Conservation (phyloP, 2,888 invertebrate genomes). For the Neuroscelio doddi region DNA sequence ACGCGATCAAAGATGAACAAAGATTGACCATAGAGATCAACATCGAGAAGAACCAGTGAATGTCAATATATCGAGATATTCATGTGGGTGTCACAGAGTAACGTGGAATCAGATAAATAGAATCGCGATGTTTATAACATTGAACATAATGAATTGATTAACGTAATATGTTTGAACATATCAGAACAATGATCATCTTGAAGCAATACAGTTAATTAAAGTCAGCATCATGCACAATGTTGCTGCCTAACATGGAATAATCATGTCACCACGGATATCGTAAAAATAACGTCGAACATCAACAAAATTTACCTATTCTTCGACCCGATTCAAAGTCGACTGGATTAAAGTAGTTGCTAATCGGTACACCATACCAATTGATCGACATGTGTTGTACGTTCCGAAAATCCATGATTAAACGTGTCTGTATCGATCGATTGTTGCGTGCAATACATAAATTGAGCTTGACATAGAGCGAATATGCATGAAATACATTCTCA, state of each 20-base stretch:
- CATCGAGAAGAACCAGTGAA: constrained; percentile 39
- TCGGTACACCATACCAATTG: constrained; percentile 21
- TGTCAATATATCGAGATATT: constrained; percentile 27
- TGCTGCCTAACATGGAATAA: constrained; percentile 29
- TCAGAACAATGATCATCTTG: constrained; percentile 40
- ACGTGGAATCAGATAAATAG: constrained; percentile 8
- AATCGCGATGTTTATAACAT: constrained; percentile 36
- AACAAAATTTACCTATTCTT: constrained; percentile 32
- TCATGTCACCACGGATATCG: constrained; percentile 22
- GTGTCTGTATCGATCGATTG: constrained; percentile 42
- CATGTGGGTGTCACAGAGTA: constrained; percentile 20
- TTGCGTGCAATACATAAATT: constrained; percentile 45
- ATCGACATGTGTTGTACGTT: constrained; percentile 31
- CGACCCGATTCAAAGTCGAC: constrained; percentile 16
- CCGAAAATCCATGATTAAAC: constrained; percentile 42
- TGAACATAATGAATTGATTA: constrained; percentile 35
- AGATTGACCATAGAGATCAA: constrained; percentile 38
- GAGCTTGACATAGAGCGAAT: constrained; percentile 43
- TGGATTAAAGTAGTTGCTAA: constrained; percentile 29
- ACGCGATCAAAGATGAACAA: constrained; percentile 26
- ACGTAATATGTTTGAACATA: constrained; percentile 30
- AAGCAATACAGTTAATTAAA: constrained; percentile 44
- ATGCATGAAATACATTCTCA: constrained; percentile 46
- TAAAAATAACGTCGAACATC: constrained; percentile 37
- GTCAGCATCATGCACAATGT: constrained; percentile 46